Evolutionary conservation across 2,113 vertebrate genomes (phyloP), one percentile per base, ranked within the genome.

Genomic region (Gavialis gangeticus): DNA sequence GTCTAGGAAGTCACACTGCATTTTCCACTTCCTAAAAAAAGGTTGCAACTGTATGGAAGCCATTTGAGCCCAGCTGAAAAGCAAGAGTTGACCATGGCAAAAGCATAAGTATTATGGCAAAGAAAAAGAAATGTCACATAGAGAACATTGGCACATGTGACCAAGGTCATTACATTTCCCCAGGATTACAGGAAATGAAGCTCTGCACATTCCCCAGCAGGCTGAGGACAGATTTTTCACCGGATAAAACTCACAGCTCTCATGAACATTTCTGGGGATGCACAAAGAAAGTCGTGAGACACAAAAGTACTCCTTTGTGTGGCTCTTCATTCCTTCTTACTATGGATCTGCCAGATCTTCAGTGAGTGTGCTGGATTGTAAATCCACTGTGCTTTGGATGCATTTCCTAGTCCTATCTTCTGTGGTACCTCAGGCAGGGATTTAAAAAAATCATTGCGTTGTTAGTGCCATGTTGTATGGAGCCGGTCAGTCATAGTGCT

Each of bases 381-480:
- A 55, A 46, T 77, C 83, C 75, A 17, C 76, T 37, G 37, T 91
- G 67, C 75, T 79, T 25, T 6, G 55, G 71, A 27, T 75, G 66
- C 60, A 71, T 64, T 79, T 79, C 76, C 34, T 67, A 85, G 83
- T 55, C 88, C 79, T 59, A 73, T 14, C 59, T 56, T 84, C 57
- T 90, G 77, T 67, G 84, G 81, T 27, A 91, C 62, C 90, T 87
- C 82, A 96, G 79, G 27, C 28, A 59, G 25, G 15, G 59, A 66
- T 37, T 10, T 34, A 87, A 84, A 86, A 83, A 1, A 79, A 56
- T 19, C 85, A 90, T 7, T 2, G 18, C 89, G 82, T 76, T 92
- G 87, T 84, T 96, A 89, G 92, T 89, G 92, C 83, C 88, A 92
- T 94, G 82, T 94, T 93, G 76, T 81, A 62, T 82, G 79, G 88